These are phyloP conservation scores for Turnix velox DNA, from an alignment of 2,113 vertebrate genomes.

Conservation along the genomic window DNA sequence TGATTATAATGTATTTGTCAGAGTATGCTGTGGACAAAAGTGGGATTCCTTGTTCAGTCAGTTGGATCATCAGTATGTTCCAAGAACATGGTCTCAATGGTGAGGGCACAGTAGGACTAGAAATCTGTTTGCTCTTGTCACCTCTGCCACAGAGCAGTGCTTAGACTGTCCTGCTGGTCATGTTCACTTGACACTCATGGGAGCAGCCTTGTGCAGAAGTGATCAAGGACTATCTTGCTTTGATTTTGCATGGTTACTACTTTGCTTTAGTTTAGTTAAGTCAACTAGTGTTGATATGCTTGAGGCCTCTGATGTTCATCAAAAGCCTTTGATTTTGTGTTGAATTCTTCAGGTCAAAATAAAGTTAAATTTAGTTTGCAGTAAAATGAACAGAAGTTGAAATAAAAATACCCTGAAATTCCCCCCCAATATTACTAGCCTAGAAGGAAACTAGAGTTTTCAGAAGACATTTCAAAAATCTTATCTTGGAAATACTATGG, in stretches of 20 bases:
- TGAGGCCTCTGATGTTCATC: neutral
- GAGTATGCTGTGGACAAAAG: neutral
- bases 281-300: neutral
- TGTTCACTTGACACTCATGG: neutral
- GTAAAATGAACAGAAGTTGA: neutral
- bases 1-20: neutral
- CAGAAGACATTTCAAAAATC: neutral
- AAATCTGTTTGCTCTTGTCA: neutral
- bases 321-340: neutral
- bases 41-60: neutral
- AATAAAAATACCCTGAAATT: neutral
- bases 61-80: neutral
- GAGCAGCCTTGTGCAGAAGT: neutral
- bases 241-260: neutral
- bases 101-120: fast-evolving
- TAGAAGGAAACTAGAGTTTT: neutral
- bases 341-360: neutral
- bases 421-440: neutral
- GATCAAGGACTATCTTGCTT: neutral
- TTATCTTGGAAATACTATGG: neutral
- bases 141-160: fast-evolving
- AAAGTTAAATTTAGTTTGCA: neutral
- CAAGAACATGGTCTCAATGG: neutral
- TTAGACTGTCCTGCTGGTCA: neutral
- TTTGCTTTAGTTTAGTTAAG: neutral